Evolutionary conservation across 2,888 invertebrate species (phyloP).

Genomic region (Polylopha cassiicola): DNA sequence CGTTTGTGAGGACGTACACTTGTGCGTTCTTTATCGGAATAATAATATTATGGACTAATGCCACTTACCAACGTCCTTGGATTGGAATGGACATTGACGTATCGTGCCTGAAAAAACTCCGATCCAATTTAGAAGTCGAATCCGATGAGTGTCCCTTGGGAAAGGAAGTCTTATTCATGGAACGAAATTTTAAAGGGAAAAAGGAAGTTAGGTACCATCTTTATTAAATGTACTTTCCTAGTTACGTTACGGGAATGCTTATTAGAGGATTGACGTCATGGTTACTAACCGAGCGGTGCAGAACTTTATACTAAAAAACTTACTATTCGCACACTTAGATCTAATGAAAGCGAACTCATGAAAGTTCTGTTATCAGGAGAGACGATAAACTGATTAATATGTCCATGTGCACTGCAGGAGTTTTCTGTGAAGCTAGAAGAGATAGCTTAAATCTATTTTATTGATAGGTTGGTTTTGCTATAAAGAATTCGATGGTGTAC

Average conservation of each 20-base stretch:
- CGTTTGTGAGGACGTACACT: too few species aligned
- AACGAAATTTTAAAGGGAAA: constrained; percentile 48
- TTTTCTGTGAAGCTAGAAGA: too few species aligned
- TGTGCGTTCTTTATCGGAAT: constrained; percentile 5
- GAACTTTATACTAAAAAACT: constrained; percentile 1
- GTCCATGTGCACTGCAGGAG: too few species aligned
- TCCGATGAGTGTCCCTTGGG: constrained; percentile 59
- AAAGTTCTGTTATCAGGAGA: too few species aligned
- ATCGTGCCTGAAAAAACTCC: constrained; percentile 53
- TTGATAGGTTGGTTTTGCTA: too few species aligned
- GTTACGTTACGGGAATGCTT: constrained; percentile 6
- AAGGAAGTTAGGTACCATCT: constrained; percentile 15
- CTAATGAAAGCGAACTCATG: too few species aligned
- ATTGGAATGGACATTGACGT: constrained; percentile 48
- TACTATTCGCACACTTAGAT: too few species aligned
- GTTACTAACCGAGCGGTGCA: too few species aligned
- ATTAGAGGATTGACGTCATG: too few species aligned
- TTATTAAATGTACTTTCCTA: constrained; percentile 16
- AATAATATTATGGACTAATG: constrained; percentile 9
- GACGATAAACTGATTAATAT: too few species aligned
- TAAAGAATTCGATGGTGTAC: too few species aligned
- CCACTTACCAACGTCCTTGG: constrained; percentile 25
- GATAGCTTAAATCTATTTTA: too few species aligned
- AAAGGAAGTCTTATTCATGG: constrained; percentile 57
- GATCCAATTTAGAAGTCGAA: constrained; percentile 64